Base-by-base conservation (phyloP, 2,888 invertebrate species). In the Chaetoderma sp. region DNA sequence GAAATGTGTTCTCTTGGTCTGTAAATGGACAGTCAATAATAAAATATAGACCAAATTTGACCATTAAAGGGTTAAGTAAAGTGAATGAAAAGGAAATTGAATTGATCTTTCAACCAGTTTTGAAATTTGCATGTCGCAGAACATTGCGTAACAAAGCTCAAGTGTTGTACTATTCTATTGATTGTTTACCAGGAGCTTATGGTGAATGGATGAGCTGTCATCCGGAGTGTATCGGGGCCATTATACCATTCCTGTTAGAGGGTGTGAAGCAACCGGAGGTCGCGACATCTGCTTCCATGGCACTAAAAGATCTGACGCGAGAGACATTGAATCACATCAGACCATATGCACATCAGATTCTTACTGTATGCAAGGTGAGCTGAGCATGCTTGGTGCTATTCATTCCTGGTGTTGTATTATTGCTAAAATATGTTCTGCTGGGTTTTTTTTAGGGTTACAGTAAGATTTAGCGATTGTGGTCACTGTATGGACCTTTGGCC, bases 251-350 rank as follows among this genome's bases (percentile, higher is more conserved):
- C 25, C 87, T 93, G 2, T 87, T 91, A 18, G 84, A 87, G 36
- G 92, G 93, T 1, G 86, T 94, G 13, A 89, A 87, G 32, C 90
- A 91, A 72, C 87, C 90, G 0, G 89, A 91, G 30, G 92, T 93
- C 67, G 91, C 93, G 0, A 92, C 93, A 4, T 90, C 93, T 61
- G 92, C 94, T 0, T 95, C 95, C 3, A 91, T 95, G 86, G 95
- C 96, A 27, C 88, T 96, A 13, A 94, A 95, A 83, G 95, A 95
- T 80, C 90, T 97, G 42, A 92, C 94, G 33, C 89, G 92, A 36
- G 94, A 95, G 84, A 95, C 95, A 82, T 90, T 91, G 76, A 78
- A 90, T 56, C 91, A 92, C 82, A 89, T 96, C 73, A 89, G 91
- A 54, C 92, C 93, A 0, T 93, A 91, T 78, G 93, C 93, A 0